phyloP scores from a whole-genome alignment of 2,797 vertebrate species.

The Coracias cyanogaster region DNA sequence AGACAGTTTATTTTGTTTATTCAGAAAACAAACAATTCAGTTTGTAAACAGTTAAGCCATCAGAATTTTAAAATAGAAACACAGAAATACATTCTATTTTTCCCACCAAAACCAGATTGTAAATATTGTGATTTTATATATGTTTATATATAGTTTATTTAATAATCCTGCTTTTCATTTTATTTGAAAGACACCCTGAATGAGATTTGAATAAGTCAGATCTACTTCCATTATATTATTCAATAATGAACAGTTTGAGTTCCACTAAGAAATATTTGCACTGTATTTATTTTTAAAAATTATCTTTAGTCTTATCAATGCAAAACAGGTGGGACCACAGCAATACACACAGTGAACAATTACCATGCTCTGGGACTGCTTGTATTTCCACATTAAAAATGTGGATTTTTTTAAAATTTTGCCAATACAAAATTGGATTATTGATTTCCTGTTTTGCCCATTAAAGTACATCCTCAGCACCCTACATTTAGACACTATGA shows the following conservation, averaged over 20 bases:
- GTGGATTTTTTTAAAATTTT: neutral
- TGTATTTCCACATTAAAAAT: neutral
- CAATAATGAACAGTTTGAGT: neutral
- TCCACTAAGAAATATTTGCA: neutral
- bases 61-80: neutral
- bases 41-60: neutral
- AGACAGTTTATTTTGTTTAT: constrained; percentile 33
- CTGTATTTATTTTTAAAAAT: neutral
- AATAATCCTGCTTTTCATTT: neutral
- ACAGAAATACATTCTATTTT: neutral
- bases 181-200: neutral
- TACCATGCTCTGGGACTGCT: neutral
- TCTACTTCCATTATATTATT: neutral
- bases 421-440: neutral
- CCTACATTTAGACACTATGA: neutral
- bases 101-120: neutral
- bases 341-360: neutral
- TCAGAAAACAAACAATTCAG: neutral
- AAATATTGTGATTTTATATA: neutral
- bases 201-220: neutral
- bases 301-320: neutral
- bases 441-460: neutral
- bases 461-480: neutral
- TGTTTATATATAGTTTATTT: neutral
- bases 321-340: neutral